Evolutionary conservation across 2,888 invertebrate species (phyloP).

Genomic region (Mycogona germanica): DNA sequence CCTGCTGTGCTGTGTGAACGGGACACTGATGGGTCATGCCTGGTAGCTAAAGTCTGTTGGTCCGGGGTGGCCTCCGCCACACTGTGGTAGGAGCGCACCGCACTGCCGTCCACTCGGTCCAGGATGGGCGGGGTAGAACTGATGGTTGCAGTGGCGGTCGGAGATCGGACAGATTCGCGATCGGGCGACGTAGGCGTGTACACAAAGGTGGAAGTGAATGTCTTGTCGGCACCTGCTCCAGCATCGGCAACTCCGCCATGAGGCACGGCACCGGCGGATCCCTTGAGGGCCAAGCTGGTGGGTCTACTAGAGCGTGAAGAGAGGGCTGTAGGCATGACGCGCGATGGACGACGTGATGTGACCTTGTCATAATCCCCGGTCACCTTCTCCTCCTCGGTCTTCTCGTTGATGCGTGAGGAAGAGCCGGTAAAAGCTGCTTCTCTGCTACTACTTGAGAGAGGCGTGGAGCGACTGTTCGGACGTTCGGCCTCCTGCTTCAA

Average conservation of each 20-base stretch:
- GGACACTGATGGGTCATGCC: neutral
- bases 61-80: neutral
- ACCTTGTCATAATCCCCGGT: constrained; percentile 15
- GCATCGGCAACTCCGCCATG: neutral
- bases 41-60: neutral
- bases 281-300: neutral
- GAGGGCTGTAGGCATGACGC: neutral
- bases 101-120: neutral
- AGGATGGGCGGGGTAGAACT: neutral
- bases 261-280: neutral
- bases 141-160: neutral
- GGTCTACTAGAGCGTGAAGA: neutral
- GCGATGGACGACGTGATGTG: constrained; percentile 7
- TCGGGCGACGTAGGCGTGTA: constrained; percentile 17
- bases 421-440: neutral
- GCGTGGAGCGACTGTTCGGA: neutral
- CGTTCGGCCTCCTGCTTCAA: constrained; percentile 12
- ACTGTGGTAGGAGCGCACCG: too few species aligned
- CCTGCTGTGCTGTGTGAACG: neutral
- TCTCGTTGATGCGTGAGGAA: neutral
- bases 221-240: neutral
- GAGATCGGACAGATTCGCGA: constrained; percentile 1
- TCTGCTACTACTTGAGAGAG: neutral
- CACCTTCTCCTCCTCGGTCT: constrained; percentile 15
- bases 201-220: constrained; percentile 17